Base-by-base conservation (phyloP, 1,140 invertebrate genomes). In the Cataglyphis hispanica region DNA sequence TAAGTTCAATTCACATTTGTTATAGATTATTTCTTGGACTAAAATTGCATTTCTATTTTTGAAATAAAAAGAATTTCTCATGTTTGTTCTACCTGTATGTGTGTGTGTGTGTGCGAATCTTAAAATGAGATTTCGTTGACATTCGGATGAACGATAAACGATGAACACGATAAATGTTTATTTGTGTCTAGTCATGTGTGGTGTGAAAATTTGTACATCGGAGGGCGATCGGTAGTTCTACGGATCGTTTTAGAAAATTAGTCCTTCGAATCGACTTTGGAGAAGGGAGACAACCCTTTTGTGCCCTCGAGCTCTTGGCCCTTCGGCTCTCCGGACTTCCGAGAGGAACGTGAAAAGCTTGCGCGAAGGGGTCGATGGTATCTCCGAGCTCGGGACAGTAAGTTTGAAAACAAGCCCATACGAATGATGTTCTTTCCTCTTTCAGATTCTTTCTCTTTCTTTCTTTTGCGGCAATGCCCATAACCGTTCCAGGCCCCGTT, bases 351-450 rank as follows among this genome's bases (percentile, higher is more conserved):
- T 88, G 86, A 86, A 90, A 88, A 88, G 83, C 75, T 34, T 27
- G 74, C 40, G 67, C 58, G 53, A 60, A 89, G 67, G 87, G 67
- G 40, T 85, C 43, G 86, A 88, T 88, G 50, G 69, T 88, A 80
- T 88, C 74, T 89, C 31, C 46, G 22, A 22, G 67, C 27, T 46
- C 16, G 63, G 81, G 56, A 88, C 56, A 75, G 75, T 88, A 91
- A n/a, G n/a, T 88, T 91, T 88, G 67, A 87, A 91, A 90, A 90
- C 90, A 91, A 86, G 50, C 89, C 64, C 40, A 53, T 60, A 64
- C 77, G 76, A 86, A 77, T 84, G 76, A 77, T 63, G 74, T 61
- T 80, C 64, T 50, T 64, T 46, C 75, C 60, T 84, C 25, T 31
- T 31, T 66, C 53, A 56, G 56, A 34, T 56, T 74, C 83, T 66